phyloP scores from a whole-genome alignment of 2,113 vertebrate genomes.

The Rhinolophus sinicus region DNA sequence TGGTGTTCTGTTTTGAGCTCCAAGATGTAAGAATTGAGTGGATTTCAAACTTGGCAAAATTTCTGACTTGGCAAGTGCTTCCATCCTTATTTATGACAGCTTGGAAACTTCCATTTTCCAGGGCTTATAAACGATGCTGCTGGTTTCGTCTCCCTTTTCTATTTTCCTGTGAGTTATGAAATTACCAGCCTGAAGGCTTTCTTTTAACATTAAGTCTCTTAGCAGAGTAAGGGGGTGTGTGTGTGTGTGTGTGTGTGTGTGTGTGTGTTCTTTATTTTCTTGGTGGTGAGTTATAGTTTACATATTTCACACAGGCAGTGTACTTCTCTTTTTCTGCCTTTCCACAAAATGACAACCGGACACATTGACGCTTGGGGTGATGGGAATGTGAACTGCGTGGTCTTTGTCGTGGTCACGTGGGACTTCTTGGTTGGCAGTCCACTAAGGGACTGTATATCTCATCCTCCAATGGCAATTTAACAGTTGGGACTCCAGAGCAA shows the following conservation, averaged over 20 bases:
- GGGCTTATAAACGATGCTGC: conserved; percentile 70
- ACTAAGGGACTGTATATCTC: not conserved
- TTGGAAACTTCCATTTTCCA: conserved; percentile 75
- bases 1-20: conserved; percentile 70
- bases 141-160: conserved; percentile 64
- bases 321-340: not conserved
- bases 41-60: conserved; percentile 74
- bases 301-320: not conserved
- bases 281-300: not conserved
- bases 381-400: not conserved
- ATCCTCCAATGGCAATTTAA: not conserved
- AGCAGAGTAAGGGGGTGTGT: not conserved
- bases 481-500: not conserved
- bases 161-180: conserved; percentile 65
- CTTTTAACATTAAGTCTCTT: conserved; percentile 52
- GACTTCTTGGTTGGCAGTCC: not conserved
- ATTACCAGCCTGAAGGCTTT: conserved; percentile 50
- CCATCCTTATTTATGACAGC: conserved; percentile 74
- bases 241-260: not conserved
- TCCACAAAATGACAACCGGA: not conserved
- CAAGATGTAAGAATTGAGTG: conserved; percentile 72
- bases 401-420: not conserved
- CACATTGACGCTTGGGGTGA: not conserved
- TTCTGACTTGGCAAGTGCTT: conserved; percentile 73
- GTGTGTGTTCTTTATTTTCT: not conserved